phyloP scores from a whole-genome alignment of 1,140 invertebrate genomes.

The Tachypleus tridentatus region DNA sequence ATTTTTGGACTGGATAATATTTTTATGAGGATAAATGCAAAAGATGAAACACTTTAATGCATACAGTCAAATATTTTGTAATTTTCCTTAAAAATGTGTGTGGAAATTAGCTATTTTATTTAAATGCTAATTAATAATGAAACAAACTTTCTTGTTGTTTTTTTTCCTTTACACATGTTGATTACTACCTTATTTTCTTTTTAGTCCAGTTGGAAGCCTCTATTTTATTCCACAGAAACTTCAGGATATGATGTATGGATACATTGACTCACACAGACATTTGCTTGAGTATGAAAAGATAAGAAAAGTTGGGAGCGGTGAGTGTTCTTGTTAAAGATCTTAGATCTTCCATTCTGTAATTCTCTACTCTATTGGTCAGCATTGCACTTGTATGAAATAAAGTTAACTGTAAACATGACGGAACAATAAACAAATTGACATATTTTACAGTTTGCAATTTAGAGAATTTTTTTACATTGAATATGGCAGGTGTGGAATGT shows the following conservation, averaged over 20 bases:
- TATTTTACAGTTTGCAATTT: background rate
- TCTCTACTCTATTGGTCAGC: background rate
- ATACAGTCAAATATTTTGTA: too few relatives aligned
- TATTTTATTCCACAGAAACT: slow-evolving; percentile 39
- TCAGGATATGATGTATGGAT: slow-evolving; percentile 20
- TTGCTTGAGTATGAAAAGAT: slow-evolving; percentile 43
- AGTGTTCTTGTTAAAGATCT: background rate
- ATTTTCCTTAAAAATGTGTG: too few relatives aligned
- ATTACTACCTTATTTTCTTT: background rate
- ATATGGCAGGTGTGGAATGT: background rate
- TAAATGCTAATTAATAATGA: too few relatives aligned
- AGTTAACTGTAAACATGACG: background rate
- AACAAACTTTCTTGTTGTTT: too few relatives aligned
- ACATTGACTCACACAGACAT: slow-evolving; percentile 7
- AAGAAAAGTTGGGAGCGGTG: slow-evolving; percentile 46
- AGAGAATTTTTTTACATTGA: background rate
- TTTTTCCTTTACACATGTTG: too few relatives aligned
- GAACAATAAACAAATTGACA: background rate
- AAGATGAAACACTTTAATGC: too few relatives aligned
- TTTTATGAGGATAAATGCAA: too few relatives aligned
- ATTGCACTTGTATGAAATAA: background rate
- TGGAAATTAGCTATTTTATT: too few relatives aligned
- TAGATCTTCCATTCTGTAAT: slow-evolving; percentile 1
- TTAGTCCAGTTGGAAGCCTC: slow-evolving; percentile 32
- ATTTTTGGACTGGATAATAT: too few relatives aligned